Conservation (phyloP, 2,888 invertebrate species). For the Napeogenes sylphis region DNA sequence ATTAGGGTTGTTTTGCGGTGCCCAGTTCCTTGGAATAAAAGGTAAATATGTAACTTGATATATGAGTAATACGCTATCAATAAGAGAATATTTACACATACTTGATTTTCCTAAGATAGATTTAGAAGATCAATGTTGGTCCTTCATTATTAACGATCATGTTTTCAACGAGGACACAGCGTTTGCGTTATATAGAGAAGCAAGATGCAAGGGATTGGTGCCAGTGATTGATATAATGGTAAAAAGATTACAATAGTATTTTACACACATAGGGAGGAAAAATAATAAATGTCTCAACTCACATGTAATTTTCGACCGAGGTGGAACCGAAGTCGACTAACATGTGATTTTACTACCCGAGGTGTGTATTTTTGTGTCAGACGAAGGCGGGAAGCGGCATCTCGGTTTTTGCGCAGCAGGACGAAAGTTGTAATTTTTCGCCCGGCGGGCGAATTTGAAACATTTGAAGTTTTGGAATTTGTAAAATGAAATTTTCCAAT, state of each 20-base stretch:
- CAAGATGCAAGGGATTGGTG: constrained; percentile 72
- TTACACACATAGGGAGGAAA: background rate
- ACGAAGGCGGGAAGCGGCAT: too few species aligned
- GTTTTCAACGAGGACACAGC: constrained; percentile 87
- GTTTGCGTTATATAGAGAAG: constrained; percentile 81
- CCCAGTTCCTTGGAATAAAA: constrained; percentile 84
- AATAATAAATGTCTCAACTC: too few species aligned
- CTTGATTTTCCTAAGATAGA: constrained; percentile 61
- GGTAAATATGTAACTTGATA: constrained; percentile 50
- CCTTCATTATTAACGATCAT: constrained; percentile 83
- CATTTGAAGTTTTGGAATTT: too few species aligned
- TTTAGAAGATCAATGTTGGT: constrained; percentile 86
- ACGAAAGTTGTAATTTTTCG: too few species aligned
- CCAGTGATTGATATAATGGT: constrained; percentile 84
- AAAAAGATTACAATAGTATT: constrained; percentile 13
- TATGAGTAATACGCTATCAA: background rate
- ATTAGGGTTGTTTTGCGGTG: constrained; percentile 83
- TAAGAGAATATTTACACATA: constrained; percentile 5
- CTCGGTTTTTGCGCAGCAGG: too few species aligned
- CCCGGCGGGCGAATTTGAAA: too few species aligned
- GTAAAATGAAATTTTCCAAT: too few species aligned
- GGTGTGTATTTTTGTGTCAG: too few species aligned
- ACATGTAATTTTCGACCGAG: too few species aligned
- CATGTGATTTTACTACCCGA: too few species aligned
- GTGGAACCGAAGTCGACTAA: too few species aligned